Base-by-base conservation (phyloP, 2,888 invertebrate genomes). In the Scaptomyza polygonia region DNA sequence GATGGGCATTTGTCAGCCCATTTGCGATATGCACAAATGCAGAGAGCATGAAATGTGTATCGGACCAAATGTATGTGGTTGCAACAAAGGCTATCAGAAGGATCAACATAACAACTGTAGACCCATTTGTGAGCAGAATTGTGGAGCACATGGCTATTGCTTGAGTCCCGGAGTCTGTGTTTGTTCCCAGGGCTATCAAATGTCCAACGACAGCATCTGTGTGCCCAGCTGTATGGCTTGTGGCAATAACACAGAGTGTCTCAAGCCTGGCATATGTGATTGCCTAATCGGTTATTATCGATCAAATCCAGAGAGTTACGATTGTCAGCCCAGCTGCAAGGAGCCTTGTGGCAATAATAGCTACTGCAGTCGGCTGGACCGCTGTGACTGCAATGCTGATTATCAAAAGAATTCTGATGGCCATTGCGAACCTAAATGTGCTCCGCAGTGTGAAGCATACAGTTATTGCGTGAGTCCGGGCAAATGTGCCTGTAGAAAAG, bases 231-330 rank as follows among this genome's bases (percentile, higher is more conserved):
- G 76, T 21, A 6, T 27, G 5, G 43, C 30, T 65, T 82, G 77
- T 39, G 82, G 80, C 14, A 18, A 25, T 0, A 79, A 89, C 68
- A 90, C 90, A 0, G 52, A 70, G 0, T 92, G 92, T 64, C 32
- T 61, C 0, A 77, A 65, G 2, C 90, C 90, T 0, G 65, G 87
- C 21, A 44, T 48, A 6, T 92, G 92, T 27, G n/a, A 49, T 0
- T 80, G 80, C 21, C 32, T 45, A 7, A 5, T 14, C 1, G 74
- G 72, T 1, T 77, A 53, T 43, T 7, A 45, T 1, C 65, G 49
- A 47, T 11, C 18, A 3, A 12, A 2, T 1, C 5, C 39, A 5
- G n/a, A 3, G 7, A 45, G 51, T 12, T 9, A 0, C 5, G 36
- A 56, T 3, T 71, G 70, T 18, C 14, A 34, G 21, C 59, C 70